Evolutionary conservation across 2,113 vertebrate genomes (phyloP), one percentile per base, ranked within the genome.

Genomic region (Clarias magur): DNA sequence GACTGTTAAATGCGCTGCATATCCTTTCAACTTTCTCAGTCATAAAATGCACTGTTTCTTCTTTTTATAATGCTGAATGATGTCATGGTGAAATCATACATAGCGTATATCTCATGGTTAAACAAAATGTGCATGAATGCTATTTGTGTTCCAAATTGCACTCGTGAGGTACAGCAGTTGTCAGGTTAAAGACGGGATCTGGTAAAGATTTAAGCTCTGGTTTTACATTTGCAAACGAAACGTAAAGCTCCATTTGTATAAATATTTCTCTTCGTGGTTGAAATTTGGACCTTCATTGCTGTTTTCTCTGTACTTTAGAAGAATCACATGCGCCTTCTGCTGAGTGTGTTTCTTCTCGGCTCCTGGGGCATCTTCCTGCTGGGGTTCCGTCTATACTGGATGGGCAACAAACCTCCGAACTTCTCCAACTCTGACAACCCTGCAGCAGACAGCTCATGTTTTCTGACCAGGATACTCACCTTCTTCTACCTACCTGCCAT

Each of bases 401-500:
- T 99, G 99, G 98, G 99, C 84, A 99, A 98, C 94, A 99, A 96
- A 82, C 98, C 99, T n/a, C 99, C 99, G 16, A 99, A 97, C 93
- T 99, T 99, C 93, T 99, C 99, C 93, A 99, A 99, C 94, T 99
- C 99, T 0, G 99, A 99, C 94, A 99, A 99, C 93, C 99, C 99
- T 3, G 97, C 97, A 10, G 98, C 98, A 0, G 99, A 99, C 91
- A 97, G 96, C 0, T 95, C 97, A 27, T 97, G 95, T 78, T 91
- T 97, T 80, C 92, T 98, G 89, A 96, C 96, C 16, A 95, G 98
- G 90, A 94, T 91, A 0, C 94, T 99, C 23, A 99, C 99, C 67
- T 99, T 99, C 92, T 92, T 97, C 86, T 97, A 99, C 90, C 93
- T 99, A 87, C 99, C 99, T 27, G 95, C 96, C 70, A 94, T 96